Base-by-base conservation (phyloP, 2,888 invertebrate species). In the Dynastes hyllus region DNA sequence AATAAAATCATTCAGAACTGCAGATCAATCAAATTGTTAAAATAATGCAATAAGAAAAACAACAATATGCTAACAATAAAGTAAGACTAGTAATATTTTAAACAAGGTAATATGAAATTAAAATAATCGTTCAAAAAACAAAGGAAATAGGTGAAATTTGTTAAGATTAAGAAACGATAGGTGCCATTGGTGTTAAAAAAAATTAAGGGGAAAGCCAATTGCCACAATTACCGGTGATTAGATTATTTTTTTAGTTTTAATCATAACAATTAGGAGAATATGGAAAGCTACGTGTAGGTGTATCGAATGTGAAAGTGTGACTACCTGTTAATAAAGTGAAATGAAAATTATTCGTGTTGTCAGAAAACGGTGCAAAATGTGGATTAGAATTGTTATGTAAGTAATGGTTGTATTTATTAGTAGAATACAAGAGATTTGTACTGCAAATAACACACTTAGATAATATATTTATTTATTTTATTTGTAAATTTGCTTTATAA, bases 171-270 rank as follows among this genome's bases (percentile, higher is more conserved):
- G 61, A 73, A 73, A 27, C 11, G 22, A 45, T 73, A 27, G 58
- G 45, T 69, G 27, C 50, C 45, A 50, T 69, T 69, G 40, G 58
- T 73, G 73, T 73, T 22, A 32, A 37, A 63, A 22, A 77, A 63
- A 78, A 78, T 61, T 22, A 78, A 65, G 40, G 53, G 65, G 55
- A 65, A 78, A 78, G 65, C 71, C 78, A 73, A 78, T 78, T 78
- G 78, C 78, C 66, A 78, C 78, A 78, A 78, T 78, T 78, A 78
- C 78, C 78, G 78, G 78, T 78, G 78, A 78, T 78, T 78, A 78
- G 77, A 77, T 67, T 63, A 53, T 76, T 71, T 53, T 6, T 55
- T 73, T 40, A 58, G 58, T 73, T 73, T 58, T 58, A 73, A 40
- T 73, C 73, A 66, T n/a, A 73, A 58, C 22, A 45, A 58, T 73